A percentile compares a stretch with the other conserved stretches of the same genome.
phyloP scores from a whole-genome alignment of 2,888 invertebrate species.

The Caenorhabditis sp. region DNA sequence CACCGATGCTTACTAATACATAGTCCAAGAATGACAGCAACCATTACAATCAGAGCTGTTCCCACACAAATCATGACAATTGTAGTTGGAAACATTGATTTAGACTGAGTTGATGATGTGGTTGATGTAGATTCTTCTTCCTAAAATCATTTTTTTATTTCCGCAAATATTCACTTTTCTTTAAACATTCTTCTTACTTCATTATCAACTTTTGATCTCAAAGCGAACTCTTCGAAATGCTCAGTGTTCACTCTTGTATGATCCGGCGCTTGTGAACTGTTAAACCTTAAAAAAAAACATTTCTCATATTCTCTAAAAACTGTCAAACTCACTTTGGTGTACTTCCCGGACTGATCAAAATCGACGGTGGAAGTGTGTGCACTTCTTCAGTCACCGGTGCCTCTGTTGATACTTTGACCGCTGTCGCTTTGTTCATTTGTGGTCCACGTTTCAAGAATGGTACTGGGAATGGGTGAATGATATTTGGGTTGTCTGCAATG shows the following conservation, averaged over 20 bases:
- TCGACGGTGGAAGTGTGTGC: slow-evolving; percentile 58
- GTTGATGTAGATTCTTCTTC: slow-evolving; percentile 6
- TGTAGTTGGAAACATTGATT: slow-evolving; percentile 50
- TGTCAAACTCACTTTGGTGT: slow-evolving; percentile 13
- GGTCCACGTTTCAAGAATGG: slow-evolving; percentile 65
- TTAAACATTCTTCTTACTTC: no score
- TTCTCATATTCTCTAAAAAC: background rate
- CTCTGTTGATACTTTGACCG: slow-evolving; percentile 5
- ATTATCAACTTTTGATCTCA: slow-evolving; percentile 16
- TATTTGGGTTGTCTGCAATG: slow-evolving; percentile 45
- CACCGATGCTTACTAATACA: slow-evolving; percentile 60
- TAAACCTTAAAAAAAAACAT: slow-evolving; percentile 5
- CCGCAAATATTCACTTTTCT: no score
- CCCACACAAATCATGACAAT: slow-evolving; percentile 65
- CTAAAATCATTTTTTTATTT: no score
- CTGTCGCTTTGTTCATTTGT: slow-evolving; percentile 26
- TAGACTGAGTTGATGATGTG: background rate
- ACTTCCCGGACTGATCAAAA: slow-evolving; percentile 50
- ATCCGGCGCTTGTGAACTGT: slow-evolving; percentile 6
- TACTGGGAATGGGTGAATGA: slow-evolving; percentile 67
- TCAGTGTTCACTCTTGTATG: slow-evolving; percentile 10
- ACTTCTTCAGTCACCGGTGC: slow-evolving; percentile 5
- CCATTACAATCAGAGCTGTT: slow-evolving; percentile 64
- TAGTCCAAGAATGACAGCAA: slow-evolving; percentile 63
- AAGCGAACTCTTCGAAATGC: slow-evolving; percentile 32